Percentiles rank a stretch among this genome's conserved stretches.
Conservation (phyloP, 2,797 vertebrate species). For the Poeciliopsis turneri region DNA sequence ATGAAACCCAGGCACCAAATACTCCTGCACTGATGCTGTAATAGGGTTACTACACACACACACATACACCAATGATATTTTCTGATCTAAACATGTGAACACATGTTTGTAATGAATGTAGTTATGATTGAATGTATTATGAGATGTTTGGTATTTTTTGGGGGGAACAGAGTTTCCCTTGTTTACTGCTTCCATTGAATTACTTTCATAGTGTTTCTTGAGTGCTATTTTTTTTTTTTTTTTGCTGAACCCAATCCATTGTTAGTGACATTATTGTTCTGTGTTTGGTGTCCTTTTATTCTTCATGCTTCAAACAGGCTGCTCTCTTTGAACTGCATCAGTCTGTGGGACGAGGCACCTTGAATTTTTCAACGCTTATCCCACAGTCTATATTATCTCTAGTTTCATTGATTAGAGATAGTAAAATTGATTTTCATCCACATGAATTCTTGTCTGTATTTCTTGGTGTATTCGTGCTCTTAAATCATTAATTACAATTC, state of each 20-base stretch:
- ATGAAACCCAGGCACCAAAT: background rate
- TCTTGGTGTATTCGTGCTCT: background rate
- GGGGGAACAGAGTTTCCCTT: background rate
- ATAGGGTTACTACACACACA: background rate
- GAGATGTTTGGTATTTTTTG: constrained; percentile 20
- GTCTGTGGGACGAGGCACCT: constrained; percentile 16
- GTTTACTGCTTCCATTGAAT: constrained; percentile 9
- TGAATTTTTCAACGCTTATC: constrained; percentile 6
- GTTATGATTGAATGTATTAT: constrained; percentile 41
- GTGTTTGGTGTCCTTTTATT: constrained; percentile 13
- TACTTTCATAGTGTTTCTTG: constrained; percentile 12
- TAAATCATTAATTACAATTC: background rate
- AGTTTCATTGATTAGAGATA: constrained; percentile 21
- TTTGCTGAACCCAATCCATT: constrained; percentile 23
- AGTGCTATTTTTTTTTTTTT: background rate
- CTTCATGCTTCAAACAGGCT: constrained; percentile 38
- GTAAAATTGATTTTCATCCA: constrained; percentile 1
- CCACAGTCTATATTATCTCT: background rate
- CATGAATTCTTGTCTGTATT: constrained; percentile 23
- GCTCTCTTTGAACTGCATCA: constrained; percentile 10
- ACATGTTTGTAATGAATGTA: constrained; percentile 50
- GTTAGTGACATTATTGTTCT: constrained; percentile 15
- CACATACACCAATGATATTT: background rate
- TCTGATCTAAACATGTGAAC: constrained; percentile 31
- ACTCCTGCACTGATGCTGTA: background rate